Evolutionary conservation across 1,140 invertebrate species (phyloP), one percentile per base, ranked within the genome.

Genomic region (Orius laevigatus): DNA sequence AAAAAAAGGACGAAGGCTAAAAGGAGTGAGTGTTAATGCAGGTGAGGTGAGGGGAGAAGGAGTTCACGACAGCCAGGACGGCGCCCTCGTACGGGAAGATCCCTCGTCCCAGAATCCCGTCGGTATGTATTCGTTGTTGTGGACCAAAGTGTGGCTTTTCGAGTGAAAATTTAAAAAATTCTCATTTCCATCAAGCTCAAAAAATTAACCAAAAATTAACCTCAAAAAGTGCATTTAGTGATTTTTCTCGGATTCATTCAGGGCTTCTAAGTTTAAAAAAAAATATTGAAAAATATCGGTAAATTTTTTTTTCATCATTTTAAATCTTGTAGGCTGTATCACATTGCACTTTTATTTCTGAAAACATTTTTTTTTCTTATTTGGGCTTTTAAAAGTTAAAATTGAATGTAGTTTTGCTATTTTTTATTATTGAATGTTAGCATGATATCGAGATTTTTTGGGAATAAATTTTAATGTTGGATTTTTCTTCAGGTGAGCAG

Each of bases 401-500:
- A 3, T 4, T 25, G 25, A 25, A 25, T 25, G n/a, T n/a, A n/a
- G n/a, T n/a, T n/a, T n/a, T n/a, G 25, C 19, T 16, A 42, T 15
- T 25, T 25, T 25, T 25, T 4, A 25, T 4, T 25, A 4, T 8
- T 25, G 25, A 4, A 25, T 25, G 25, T 25, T 25, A 4, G 25
- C 25, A 25, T 25, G 25, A 25, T 25, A 25, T 4, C 3, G 8
- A 25, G 8, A 25, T 25, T 25, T 25, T 25, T 25, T 4, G 25
- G 3, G 25, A 25, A 25, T 25, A 4, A 4, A 4, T 8, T 25
- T 25, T 8, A 25, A 25, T 3, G 8, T 25, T 25, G 3, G 25
- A 4, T n/a, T n/a, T 25, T 25, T 70, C 73, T 79, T 59, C 72
- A 86, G 83, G 82, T 81, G 87, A 91, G 60, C 86, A 91, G 71